These are phyloP conservation scores for Dynastes tityus DNA, from an alignment of 2,888 invertebrate species.

Conservation along the genomic window DNA sequence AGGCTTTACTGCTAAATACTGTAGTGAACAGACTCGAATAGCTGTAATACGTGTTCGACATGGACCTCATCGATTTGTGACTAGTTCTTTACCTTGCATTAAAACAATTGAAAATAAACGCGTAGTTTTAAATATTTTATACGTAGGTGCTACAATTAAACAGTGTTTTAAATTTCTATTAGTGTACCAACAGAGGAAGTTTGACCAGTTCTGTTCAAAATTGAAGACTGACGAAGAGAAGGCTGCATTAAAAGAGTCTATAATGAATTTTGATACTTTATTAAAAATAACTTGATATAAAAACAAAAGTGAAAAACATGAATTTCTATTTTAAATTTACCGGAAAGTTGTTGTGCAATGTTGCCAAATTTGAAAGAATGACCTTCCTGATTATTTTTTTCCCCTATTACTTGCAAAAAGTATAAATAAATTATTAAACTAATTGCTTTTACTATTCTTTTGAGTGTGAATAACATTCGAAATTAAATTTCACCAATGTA, in stretches of 20 bases:
- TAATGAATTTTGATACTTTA: conserved; percentile 63
- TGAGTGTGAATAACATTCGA: no score
- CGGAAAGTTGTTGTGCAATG: no score
- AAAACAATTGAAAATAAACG: conserved; percentile 77
- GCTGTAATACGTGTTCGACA: conserved; percentile 82
- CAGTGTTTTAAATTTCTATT: conserved; percentile 85
- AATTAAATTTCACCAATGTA: no score
- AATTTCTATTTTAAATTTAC: not conserved
- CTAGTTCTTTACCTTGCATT: conserved; percentile 80
- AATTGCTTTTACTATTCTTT: no score
- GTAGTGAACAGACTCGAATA: conserved; percentile 83
- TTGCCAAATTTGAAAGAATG: no score
- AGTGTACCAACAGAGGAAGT: conserved; percentile 78
- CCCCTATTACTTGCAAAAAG: no score
- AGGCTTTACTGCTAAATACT: conserved; percentile 86
- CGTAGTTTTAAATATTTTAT: conserved; percentile 78
- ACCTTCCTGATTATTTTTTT: no score
- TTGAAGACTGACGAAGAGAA: conserved; percentile 78
- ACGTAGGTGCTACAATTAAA: conserved; percentile 85
- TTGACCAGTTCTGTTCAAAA: conserved; percentile 77
- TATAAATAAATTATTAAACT: no score
- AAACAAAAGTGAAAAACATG: not conserved
- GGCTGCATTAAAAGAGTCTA: conserved; percentile 71
- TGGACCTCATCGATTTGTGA: conserved; percentile 82
- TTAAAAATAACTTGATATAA: conserved; percentile 42